Conservation (phyloP, 2,113 vertebrate species). For the Oreochromis spilurus region DNA sequence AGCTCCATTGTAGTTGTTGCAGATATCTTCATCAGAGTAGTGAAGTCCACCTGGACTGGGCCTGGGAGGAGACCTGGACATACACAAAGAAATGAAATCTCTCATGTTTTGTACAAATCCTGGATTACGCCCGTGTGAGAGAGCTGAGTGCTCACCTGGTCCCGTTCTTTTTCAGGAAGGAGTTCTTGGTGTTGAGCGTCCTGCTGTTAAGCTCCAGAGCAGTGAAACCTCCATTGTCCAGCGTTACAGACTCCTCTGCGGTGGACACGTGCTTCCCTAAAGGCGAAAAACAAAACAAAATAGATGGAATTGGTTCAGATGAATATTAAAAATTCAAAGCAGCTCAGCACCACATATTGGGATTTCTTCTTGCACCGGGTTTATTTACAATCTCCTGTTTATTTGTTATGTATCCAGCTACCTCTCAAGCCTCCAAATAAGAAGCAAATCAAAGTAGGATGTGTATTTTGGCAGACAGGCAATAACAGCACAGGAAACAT, state of each 20-base stretch:
- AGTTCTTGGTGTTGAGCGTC: constrained; percentile 85
- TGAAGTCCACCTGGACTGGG: constrained; percentile 90
- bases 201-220: constrained; percentile 91
- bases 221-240: constrained; percentile 93
- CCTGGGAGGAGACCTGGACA: constrained; percentile 86
- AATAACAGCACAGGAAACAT: background rate
- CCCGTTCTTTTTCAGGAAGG: constrained; percentile 92
- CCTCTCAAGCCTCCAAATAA: background rate
- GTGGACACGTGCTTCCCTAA: constrained; percentile 84
- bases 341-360: background rate
- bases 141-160: constrained; percentile 74
- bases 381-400: background rate
- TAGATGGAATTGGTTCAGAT: background rate
- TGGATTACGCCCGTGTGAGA: background rate
- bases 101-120: background rate
- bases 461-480: background rate
- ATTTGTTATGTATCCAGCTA: background rate
- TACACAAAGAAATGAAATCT: background rate
- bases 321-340: background rate
- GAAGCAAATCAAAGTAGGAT: background rate
- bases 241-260: constrained; percentile 83
- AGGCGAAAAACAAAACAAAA: background rate
- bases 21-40: constrained; percentile 94
- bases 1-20: constrained; percentile 88
- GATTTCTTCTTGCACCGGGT: background rate